These are phyloP conservation scores for Orycteropus afer DNA, from an alignment of 2,113 vertebrate species.

Conservation along the genomic window DNA sequence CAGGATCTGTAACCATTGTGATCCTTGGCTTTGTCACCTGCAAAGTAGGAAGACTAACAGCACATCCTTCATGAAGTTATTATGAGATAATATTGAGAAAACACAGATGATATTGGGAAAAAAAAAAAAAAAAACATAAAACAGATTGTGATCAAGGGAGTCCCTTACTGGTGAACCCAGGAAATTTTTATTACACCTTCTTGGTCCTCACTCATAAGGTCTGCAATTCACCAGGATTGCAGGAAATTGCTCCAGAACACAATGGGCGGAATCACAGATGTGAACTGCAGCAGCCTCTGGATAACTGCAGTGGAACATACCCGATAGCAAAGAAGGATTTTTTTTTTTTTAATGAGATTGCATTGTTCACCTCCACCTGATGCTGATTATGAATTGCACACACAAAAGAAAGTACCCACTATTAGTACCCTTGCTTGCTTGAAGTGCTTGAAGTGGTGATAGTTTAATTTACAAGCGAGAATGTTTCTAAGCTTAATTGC, in stretches of 20 bases:
- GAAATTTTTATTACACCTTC: neutral
- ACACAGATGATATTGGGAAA: neutral
- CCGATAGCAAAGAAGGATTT: neutral
- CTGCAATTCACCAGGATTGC: neutral
- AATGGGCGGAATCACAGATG: neutral
- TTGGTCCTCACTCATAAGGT: neutral
- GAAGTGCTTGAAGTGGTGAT: slow-evolving; percentile 32
- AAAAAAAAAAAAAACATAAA: neutral
- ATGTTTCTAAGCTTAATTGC: neutral
- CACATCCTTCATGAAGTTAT: neutral
- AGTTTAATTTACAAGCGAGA: slow-evolving; percentile 48
- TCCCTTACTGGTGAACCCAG: neutral
- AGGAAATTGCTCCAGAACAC: neutral
- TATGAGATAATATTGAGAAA: neutral
- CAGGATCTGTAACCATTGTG: neutral
- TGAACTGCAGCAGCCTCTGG: neutral
- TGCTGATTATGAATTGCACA: neutral
- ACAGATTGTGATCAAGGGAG: neutral
- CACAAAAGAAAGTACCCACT: neutral
- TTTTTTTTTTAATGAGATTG: neutral
- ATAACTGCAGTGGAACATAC: neutral
- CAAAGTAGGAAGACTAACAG: neutral
- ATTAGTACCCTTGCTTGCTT: neutral
- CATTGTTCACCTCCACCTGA: slow-evolving; percentile 38
- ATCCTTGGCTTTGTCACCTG: neutral